phyloP scores from a whole-genome alignment of 2,113 vertebrate genomes.

The Anolis sagrei region DNA sequence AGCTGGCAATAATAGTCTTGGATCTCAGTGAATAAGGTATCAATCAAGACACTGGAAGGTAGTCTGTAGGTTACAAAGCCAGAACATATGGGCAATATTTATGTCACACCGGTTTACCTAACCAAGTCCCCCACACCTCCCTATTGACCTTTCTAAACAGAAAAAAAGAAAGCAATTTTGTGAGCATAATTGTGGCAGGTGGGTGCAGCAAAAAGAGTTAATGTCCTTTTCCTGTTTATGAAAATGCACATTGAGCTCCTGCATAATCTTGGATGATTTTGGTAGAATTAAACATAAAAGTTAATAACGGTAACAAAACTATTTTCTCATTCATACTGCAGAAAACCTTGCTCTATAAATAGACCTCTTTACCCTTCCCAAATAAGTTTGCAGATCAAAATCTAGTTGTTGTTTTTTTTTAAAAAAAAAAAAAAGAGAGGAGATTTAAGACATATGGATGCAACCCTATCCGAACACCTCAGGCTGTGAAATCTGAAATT shows the following conservation, averaged over 20 bases:
- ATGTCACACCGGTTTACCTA: conserved; percentile 48
- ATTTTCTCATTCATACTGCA: conserved; percentile 29
- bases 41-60: conserved; percentile 13
- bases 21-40: not conserved
- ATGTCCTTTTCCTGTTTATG: conserved; percentile 48
- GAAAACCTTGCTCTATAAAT: not conserved
- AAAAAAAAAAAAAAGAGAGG: too few relatives aligned
- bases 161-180: conserved; percentile 26
- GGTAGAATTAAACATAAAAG: conserved; percentile 45
- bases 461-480: conserved; percentile 33
- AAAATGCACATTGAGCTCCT: conserved; percentile 9
- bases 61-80: conserved; percentile 31
- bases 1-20: conserved; percentile 24
- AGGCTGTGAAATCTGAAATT: conserved; percentile 30
- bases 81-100: not conserved
- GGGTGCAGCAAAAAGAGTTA: conserved; percentile 45
- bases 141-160: conserved; percentile 55
- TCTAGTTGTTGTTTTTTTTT: not conserved
- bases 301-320: conserved; percentile 25
- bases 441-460: not conserved
- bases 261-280: conserved; percentile 44
- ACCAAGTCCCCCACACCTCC: conserved; percentile 25
- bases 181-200: conserved; percentile 41
- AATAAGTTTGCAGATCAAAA: conserved; percentile 14
- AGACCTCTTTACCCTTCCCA: not conserved